phyloP scores from a whole-genome alignment of 1,140 invertebrate genomes.

The Bombus waltoni region DNA sequence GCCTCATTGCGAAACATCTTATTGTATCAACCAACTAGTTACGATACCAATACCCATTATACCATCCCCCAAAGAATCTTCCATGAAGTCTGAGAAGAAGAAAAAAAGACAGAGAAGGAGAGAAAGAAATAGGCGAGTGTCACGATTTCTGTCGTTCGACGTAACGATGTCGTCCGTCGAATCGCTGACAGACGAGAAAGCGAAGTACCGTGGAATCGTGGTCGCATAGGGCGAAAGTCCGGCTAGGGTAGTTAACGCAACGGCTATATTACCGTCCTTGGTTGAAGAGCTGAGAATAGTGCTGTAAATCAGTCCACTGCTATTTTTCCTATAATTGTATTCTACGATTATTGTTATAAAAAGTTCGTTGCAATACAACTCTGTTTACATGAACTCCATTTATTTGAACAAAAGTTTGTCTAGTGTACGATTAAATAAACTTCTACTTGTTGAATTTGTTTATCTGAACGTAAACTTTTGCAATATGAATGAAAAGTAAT shows the following conservation, averaged over 20 bases:
- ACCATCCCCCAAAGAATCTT: background rate
- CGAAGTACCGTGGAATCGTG: background rate
- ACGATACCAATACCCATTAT: background rate
- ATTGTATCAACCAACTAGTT: background rate
- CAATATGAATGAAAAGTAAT: too few species aligned
- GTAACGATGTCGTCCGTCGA: background rate
- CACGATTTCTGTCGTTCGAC: background rate
- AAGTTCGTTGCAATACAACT: too few species aligned
- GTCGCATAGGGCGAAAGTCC: slow-evolving; percentile 49
- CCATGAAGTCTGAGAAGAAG: too few species aligned
- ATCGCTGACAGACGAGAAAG: background rate
- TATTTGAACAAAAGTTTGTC: background rate
- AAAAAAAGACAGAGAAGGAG: background rate
- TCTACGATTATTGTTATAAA: too few species aligned
- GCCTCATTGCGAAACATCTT: background rate
- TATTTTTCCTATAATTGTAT: background rate
- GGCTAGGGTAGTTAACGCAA: slow-evolving; percentile 32
- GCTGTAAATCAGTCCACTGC: background rate
- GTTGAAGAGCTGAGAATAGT: too few species aligned
- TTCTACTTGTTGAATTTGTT: background rate
- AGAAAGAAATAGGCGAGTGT: background rate
- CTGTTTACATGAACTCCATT: background rate
- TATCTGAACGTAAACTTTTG: too few species aligned
- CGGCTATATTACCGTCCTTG: too few species aligned
- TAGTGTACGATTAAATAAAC: background rate